Percentiles rank a stretch among this genome's conserved stretches.
Conservation (phyloP, 2,797 vertebrate species). For the Chrysocyon brachyurus region DNA sequence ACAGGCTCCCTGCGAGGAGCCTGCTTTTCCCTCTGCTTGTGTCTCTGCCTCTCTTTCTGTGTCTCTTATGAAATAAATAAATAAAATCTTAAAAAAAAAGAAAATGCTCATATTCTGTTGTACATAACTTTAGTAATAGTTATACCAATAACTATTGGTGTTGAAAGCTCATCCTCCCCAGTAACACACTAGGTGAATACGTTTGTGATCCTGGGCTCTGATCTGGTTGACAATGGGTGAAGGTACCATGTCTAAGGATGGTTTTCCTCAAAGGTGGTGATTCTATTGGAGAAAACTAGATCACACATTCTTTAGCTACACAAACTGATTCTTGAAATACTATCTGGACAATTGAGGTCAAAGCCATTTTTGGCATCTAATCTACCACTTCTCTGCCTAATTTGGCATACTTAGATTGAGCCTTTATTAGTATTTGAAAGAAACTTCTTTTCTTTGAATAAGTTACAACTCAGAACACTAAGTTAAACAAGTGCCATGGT, state of each 20-base stretch:
- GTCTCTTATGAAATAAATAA: too few species aligned
- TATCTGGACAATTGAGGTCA: conserved; percentile 73
- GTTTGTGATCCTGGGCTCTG: conserved; percentile 27
- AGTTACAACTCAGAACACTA: neutral
- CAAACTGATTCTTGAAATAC: conserved; percentile 54
- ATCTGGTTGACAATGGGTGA: conserved; percentile 4
- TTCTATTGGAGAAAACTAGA: conserved; percentile 56
- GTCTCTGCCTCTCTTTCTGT: too few species aligned
- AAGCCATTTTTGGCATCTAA: conserved; percentile 62
- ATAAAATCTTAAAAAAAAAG: too few species aligned
- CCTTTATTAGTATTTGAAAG: conserved; percentile 2
- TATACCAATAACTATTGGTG: conserved; percentile 13
- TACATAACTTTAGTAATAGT: conserved; percentile 53
- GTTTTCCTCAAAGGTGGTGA: conserved; percentile 58
- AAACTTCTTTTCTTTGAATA: conserved; percentile 55
- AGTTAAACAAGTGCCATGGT: neutral
- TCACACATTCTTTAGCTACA: neutral
- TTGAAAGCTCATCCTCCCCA: neutral
- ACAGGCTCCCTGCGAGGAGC: too few species aligned
- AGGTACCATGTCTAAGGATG: neutral
- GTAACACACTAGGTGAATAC: neutral
- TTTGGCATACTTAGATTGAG: conserved; percentile 62
- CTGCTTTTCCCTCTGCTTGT: too few species aligned
- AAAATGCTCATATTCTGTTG: conserved; percentile 70
- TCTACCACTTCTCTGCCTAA: conserved; percentile 71